Evolutionary conservation across 2,113 vertebrate species (phyloP).

Genomic region (Spea multiplicata): DNA sequence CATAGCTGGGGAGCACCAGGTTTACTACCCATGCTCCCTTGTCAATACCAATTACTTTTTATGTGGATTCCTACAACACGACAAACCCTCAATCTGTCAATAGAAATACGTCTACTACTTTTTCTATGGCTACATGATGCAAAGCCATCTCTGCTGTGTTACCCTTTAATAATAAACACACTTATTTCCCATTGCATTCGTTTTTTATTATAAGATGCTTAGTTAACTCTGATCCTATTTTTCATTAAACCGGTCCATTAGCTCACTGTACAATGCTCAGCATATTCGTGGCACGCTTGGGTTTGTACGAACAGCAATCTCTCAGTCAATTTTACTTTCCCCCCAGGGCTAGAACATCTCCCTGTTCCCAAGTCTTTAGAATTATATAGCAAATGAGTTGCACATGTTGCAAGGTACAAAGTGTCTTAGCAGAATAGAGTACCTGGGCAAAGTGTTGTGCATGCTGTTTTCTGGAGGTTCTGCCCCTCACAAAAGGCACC

Average conservation of each 20-base stretch:
- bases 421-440: conserved; percentile 40
- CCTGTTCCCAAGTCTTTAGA: neutral
- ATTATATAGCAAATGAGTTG: neutral
- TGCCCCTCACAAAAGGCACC: conserved; percentile 97
- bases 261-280: conserved; percentile 7
- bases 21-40: neutral
- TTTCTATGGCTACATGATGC: neutral
- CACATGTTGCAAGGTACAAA: neutral
- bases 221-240: conserved; percentile 11
- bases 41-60: neutral
- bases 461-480: conserved; percentile 98
- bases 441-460: conserved; percentile 97
- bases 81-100: neutral
- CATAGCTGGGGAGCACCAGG: too few species aligned
- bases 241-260: conserved; percentile 20
- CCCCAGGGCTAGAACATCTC: neutral
- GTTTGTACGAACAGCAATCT: neutral
- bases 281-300: conserved; percentile 17
- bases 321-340: conserved; percentile 2
- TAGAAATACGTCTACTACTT: neutral
- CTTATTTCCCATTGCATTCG: neutral
- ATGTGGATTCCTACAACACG: neutral
- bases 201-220: neutral
- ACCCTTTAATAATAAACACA: conserved; percentile 1
- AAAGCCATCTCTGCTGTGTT: conserved; percentile 1